Base-by-base conservation (phyloP, 1,140 invertebrate genomes). In the Trachelipus rathkii region DNA sequence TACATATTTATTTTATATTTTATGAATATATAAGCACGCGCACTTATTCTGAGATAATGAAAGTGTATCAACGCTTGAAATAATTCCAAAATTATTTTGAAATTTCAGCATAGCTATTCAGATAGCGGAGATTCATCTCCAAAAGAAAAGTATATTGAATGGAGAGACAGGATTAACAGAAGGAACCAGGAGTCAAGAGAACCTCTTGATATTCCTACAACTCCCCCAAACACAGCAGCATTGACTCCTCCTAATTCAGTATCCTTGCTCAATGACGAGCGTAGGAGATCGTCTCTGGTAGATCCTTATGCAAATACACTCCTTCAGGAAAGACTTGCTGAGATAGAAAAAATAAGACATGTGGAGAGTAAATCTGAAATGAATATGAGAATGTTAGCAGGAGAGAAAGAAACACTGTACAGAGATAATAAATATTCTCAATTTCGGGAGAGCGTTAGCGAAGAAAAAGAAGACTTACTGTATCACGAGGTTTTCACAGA, bases 201-300 rank as follows among this genome's bases (percentile, higher is more conserved):
- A 11, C 44, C 10, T 9, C 46, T 33, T 24, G 77, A 78, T 23
- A 68, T 75, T 9, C 77, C 77, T 0, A 71, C 74, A 23, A 78
- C 77, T 44, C 74, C 77, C 21, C 77, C 77, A 44, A 78, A 76
- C 74, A 78, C 77, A 11, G 77, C 77, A 19, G 73, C 74, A 10
- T 46, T 11, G 50, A 44, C 71, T 13, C 67, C 24, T 44, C 23
- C 74, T 19, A 53, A 74, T n/a, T 69, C 73, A 11, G 44, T n/a
- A 46, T 74, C 77, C 0, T 71, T 74, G 43, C 74, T 73, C 66
- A 78, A 13, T 15, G 33, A 33, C 33, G 50, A 60, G 50, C 50
- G 19, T 19, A 60, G 19, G 8, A 60, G 50, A 60, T 60, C 50
- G 11, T 60, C 50, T 19, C 8, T 60, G 19, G 50, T 60, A 1